Evolutionary conservation across 2,888 invertebrate species (phyloP), one percentile per base, ranked within the genome.

Genomic region (Drosophila paracracens): DNA sequence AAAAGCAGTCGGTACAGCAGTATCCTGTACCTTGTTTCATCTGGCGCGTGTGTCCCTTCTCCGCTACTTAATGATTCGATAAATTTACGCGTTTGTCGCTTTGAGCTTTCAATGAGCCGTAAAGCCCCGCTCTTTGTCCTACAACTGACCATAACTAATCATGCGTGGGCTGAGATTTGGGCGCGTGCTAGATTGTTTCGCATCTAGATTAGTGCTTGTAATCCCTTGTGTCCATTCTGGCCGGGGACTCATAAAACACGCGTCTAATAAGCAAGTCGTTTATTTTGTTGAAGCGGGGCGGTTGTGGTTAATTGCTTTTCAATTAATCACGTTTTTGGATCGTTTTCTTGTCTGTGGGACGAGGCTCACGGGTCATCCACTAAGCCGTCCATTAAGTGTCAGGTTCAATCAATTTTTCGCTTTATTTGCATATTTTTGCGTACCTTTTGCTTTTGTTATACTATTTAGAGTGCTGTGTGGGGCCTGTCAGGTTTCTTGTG

Each of bases 21-120:
- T 27, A 50, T 70, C 40, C 51, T 46, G 50, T 53, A 62, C 72
- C 54, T 63, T 78, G 75, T 76, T 70, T 86, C 74, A 65, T 65
- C 74, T 60, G 63, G 5, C 25, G 31, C 48, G 52, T 66, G 21
- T 6, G 25, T 29, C 70, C 63, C 68, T 80, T 76, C 70, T 71
- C 61, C 53, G 43, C 60, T 88, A 84, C 76, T 57, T 90, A 87
- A 87, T 87, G 90, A 89, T 72, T 74, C 89, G 87, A 40, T 82
- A 82, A 87, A 87, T 89, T 77, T 83, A 68, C 89, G 77, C 83
- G 65, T 53, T 61, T 80, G 66, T 73, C 77, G 71, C 74, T 57
- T 36, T 65, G 58, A 63, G 64, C 51, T 56, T 63, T 54, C 90
- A 87, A 89, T 87, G 87, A 76, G 76, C 75, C 87, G 74, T 89